Percentiles rank a stretch among this genome's conserved stretches.
Evolutionary conservation across 2,113 vertebrate species (phyloP).

Genomic region (Hippoglossus stenolepis): DNA sequence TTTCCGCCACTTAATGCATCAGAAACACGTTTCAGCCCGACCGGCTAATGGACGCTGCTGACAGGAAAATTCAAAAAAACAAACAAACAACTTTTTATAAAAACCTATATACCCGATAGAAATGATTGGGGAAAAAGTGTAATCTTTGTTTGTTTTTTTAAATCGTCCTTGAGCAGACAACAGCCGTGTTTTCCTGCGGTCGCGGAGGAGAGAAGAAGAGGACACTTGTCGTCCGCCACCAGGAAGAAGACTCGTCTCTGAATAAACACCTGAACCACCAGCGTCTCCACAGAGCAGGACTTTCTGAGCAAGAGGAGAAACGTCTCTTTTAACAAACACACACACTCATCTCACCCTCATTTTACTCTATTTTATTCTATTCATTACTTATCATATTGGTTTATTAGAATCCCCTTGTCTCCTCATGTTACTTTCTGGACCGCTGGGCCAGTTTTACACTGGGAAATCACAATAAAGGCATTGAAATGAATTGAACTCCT

Average conservation of each 20-base stretch:
- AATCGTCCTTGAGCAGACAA: slow-evolving; percentile 61
- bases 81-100: too few species aligned
- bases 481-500: too few species aligned
- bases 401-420: too few species aligned
- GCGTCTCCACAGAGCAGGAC: background rate
- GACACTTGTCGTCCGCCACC: slow-evolving; percentile 27
- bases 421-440: too few species aligned
- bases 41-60: slow-evolving; percentile 44
- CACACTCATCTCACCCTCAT: too few species aligned
- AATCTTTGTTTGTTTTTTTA: background rate
- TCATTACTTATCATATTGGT: too few species aligned
- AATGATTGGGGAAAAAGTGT: slow-evolving; percentile 13
- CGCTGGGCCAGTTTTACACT: too few species aligned
- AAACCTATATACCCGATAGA: slow-evolving; percentile 6
- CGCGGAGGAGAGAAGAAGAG: slow-evolving; percentile 17
- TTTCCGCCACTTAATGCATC: slow-evolving; percentile 58
- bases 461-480: too few species aligned
- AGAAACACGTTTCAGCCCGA: slow-evolving; percentile 20
- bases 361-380: too few species aligned
- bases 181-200: slow-evolving; percentile 30
- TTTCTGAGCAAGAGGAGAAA: background rate
- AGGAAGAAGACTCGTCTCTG: slow-evolving; percentile 19
- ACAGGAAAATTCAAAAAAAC: too few species aligned
- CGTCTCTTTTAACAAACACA: too few species aligned
- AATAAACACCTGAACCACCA: slow-evolving; percentile 29